Percentiles rank a stretch among this genome's conserved stretches.
Evolutionary conservation across 1,140 invertebrate genomes (phyloP).

Genomic region (Rhynchophorus ferrugineus): DNA sequence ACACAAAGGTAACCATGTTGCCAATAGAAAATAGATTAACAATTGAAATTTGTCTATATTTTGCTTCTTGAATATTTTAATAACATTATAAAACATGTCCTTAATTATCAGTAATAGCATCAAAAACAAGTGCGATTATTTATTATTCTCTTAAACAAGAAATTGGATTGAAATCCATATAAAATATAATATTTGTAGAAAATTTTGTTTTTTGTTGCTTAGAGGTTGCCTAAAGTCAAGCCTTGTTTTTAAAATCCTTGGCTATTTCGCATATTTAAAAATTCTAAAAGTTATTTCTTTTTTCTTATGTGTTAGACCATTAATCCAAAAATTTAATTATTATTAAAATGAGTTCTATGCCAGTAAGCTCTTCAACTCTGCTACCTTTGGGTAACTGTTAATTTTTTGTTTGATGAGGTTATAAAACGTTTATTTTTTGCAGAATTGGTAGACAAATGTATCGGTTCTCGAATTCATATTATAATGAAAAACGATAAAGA

Average conservation of each 20-base stretch:
- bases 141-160: too few relatives aligned
- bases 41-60: too few relatives aligned
- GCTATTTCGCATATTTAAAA: not conserved
- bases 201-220: not conserved
- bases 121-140: too few relatives aligned
- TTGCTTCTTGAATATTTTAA: too few relatives aligned
- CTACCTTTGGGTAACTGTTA: conserved; percentile 35
- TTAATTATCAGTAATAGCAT: too few relatives aligned
- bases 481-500: conserved; percentile 99
- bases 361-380: conserved; percentile 36
- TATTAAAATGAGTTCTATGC: conserved; percentile 35
- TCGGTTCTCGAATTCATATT: conserved; percentile 97
- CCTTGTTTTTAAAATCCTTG: not conserved
- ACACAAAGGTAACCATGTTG: too few relatives aligned
- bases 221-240: not conserved
- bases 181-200: not conserved
- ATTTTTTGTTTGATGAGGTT: conserved; percentile 6
- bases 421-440: conserved; percentile 24
- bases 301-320: not conserved
- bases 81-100: too few relatives aligned
- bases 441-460: conserved; percentile 99
- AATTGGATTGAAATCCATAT: too few relatives aligned
- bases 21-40: too few relatives aligned
- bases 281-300: not conserved
- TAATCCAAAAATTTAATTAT: not conserved